Conservation (phyloP, 1,140 invertebrate genomes). For the Mya arenaria region DNA sequence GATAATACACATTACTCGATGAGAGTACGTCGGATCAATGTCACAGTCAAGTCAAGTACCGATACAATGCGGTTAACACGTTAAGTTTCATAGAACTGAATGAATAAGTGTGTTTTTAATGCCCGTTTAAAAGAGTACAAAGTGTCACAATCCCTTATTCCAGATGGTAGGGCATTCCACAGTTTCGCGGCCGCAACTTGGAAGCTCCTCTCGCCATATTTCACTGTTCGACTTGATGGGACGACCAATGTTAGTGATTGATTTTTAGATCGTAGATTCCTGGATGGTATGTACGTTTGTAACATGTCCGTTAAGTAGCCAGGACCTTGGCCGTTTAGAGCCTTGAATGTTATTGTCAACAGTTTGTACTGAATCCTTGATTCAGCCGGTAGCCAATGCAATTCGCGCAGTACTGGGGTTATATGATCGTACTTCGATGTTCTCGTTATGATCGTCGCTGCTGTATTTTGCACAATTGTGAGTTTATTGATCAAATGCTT, state of each 20-base stretch:
- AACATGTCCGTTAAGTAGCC: too few species aligned
- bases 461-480: constrained; percentile 31
- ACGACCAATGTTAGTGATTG: not conserved
- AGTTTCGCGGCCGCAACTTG: not conserved
- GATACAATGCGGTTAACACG: not conserved
- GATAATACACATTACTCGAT: not conserved
- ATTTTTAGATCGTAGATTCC: not conserved
- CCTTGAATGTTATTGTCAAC: too few species aligned
- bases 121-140: not conserved
- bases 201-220: not conserved
- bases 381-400: not conserved
- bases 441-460: constrained; percentile 5
- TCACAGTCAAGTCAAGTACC: too few species aligned
- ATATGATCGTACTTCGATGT: constrained; percentile 4
- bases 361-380: too few species aligned
- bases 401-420: not conserved
- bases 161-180: not conserved
- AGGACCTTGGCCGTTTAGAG: too few species aligned
- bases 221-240: not conserved
- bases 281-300: too few species aligned
- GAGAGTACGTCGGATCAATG: too few species aligned
- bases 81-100: not conserved
- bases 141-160: not conserved
- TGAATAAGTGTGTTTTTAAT: not conserved
- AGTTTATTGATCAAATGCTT: constrained; percentile 4